These are phyloP conservation scores for Dioctria rufipes DNA, from an alignment of 2,888 invertebrate genomes.

Conservation along the genomic window DNA sequence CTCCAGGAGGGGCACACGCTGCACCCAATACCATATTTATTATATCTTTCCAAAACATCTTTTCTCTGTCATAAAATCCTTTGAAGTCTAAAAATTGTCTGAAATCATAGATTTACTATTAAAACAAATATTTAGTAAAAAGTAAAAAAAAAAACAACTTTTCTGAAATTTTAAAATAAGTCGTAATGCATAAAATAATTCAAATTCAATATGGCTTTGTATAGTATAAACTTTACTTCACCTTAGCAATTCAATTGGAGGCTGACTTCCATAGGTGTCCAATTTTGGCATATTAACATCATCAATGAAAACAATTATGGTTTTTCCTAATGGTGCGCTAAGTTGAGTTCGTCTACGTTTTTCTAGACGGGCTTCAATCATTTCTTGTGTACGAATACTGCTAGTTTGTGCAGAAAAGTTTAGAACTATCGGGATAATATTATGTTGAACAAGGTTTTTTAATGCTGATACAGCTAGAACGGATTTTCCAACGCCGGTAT, in stretches of 20 bases:
- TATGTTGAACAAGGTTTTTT: slow-evolving; percentile 75
- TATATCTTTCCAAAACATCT: slow-evolving; percentile 91
- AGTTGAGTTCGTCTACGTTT: slow-evolving; percentile 84
- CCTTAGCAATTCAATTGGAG: slow-evolving; percentile 90
- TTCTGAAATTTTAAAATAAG: not conserved
- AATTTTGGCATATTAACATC: slow-evolving; percentile 93
- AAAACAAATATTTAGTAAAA: slow-evolving; percentile 8
- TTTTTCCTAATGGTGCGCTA: slow-evolving; percentile 88
- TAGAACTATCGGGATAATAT: slow-evolving; percentile 82
- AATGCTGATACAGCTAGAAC: slow-evolving; percentile 85
- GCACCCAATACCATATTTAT: slow-evolving; percentile 88
- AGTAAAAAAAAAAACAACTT: not conserved
- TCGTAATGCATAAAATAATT: not conserved
- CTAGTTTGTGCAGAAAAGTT: slow-evolving; percentile 95
- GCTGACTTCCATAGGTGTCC: slow-evolving; percentile 92
- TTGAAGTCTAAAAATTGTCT: slow-evolving; percentile 70
- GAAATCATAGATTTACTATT: slow-evolving; percentile 30
- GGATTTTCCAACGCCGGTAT: slow-evolving; percentile 92
- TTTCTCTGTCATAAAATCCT: slow-evolving; percentile 91
- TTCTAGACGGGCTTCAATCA: slow-evolving; percentile 88
- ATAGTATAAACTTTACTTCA: slow-evolving; percentile 64
- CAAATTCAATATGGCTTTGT: not conserved
- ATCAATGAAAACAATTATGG: slow-evolving; percentile 88
- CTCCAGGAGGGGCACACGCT: slow-evolving; percentile 93
- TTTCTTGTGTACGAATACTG: slow-evolving; percentile 84